Evolutionary conservation across 2,113 vertebrate species (phyloP).

Genomic region (Ibidorhyncha struthersii): DNA sequence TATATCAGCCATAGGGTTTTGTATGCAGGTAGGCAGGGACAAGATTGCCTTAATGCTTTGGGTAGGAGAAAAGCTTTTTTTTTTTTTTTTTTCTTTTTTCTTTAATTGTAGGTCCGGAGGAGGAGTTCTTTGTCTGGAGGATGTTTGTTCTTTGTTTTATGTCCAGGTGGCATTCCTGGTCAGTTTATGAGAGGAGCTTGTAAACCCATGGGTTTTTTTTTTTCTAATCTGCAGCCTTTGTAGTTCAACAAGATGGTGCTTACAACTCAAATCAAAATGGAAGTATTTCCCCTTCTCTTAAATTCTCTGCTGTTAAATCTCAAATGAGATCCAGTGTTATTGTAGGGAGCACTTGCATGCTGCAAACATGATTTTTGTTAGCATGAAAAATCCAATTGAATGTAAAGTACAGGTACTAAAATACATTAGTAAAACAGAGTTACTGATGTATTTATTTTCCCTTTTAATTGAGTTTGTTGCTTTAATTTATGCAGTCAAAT

Average conservation of each 20-base stretch:
- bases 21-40: background rate
- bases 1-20: background rate
- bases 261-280: constrained; percentile 43
- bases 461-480: background rate
- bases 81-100: background rate
- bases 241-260: constrained; percentile 42
- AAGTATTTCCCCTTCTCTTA: background rate
- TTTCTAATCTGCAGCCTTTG: background rate
- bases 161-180: background rate
- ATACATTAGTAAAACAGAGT: background rate
- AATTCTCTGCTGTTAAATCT: background rate
- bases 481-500: background rate
- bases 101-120: background rate
- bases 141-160: background rate
- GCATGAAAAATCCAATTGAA: background rate
- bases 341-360: background rate
- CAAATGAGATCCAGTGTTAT: background rate
- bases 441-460: background rate
- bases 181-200: background rate
- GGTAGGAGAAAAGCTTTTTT: background rate
- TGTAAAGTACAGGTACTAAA: background rate
- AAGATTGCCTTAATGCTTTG: background rate
- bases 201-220: background rate
- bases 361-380: background rate
- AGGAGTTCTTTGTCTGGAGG: no score